Base-by-base conservation (phyloP, 2,797 vertebrate species). In the Argya squamiceps region DNA sequence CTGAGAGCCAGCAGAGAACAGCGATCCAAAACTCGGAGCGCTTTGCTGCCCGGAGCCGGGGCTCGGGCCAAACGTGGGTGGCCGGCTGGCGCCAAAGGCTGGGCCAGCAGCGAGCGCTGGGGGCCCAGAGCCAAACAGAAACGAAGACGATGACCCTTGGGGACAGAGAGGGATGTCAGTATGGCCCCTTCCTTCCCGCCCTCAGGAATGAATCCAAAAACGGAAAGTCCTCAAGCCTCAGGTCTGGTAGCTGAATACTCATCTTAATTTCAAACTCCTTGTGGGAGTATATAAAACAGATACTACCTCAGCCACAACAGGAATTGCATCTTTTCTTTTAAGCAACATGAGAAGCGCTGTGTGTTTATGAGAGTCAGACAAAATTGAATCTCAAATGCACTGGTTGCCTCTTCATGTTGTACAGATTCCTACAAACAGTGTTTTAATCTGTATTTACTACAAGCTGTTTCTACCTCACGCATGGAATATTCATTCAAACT, bases 1-100 rank as follows among this genome's bases (percentile, higher is more conserved):
- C 79, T 99, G 99, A 63, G 98, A 47, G 3, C 97, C 85, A 53
- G 98, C 95, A 11, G 99, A 95, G 94, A 99, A 99, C 43, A 97
- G 47, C 1, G 99, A 98, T n/a, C 98, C 99, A 58, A 99, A 99
- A 12, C 98, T 93, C 7, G 99, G 98, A 58, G 98, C 96, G 5
- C 88, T 95, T 11, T 98, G 92, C 94, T 98, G 98, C 77, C 94
- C 58, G 10, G 98, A 87, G 44, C 96, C 97, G 64, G 97, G 96
- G 95, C 91, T 97, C 80, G 98, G 98, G 52, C 99, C 99, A 67
- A 99, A 99, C 2, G 98, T 94, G 43, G 99, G 98, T 32, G 98
- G 96, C 97, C 98, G 98, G 69, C 76, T 97, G 78, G 98, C 50
- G 8, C 99, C 98, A 65, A 99, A 99, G 10, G 98, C 96, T 32